Evolutionary conservation across 2,888 invertebrate genomes (phyloP).

Genomic region (Chorisops tibialis): DNA sequence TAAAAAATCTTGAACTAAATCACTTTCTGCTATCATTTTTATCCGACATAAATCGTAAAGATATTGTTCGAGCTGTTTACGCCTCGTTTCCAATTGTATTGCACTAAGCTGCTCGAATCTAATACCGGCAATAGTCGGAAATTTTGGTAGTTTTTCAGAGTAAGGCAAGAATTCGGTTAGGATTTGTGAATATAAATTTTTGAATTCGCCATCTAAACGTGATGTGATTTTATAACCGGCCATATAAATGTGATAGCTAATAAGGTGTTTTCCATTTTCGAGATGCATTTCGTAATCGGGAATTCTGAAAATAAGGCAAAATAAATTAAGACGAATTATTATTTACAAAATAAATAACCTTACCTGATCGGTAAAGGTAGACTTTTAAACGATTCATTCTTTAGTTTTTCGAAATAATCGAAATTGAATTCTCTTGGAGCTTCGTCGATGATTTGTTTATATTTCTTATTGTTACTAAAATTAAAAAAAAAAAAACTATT

Average conservation of each 20-base stretch:
- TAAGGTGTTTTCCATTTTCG: not conserved
- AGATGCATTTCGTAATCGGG: not conserved
- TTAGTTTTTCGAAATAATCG: not conserved
- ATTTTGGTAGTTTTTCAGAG: not conserved
- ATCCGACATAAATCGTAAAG: constrained; percentile 15
- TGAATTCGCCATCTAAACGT: not conserved
- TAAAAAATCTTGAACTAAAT: constrained; percentile 15
- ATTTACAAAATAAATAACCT: not conserved
- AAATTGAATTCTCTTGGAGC: not conserved
- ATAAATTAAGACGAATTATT: not conserved
- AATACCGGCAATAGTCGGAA: no score
- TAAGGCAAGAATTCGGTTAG: not conserved
- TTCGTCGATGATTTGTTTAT: not conserved
- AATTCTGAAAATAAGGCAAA: not conserved
- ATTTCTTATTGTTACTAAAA: not conserved
- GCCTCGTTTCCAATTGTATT: not conserved
- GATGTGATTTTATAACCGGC: constrained; percentile 5
- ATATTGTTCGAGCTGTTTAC: constrained; percentile 10
- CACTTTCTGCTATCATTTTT: constrained; percentile 13
- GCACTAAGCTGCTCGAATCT: not conserved
- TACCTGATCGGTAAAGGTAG: constrained; percentile 8
- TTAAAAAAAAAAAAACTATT: not conserved
- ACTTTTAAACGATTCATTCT: not conserved
- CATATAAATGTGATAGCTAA: constrained; percentile 8
- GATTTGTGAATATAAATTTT: not conserved